Evolutionary conservation across 2,797 vertebrate species (phyloP).

Genomic region (Myioborus melanocephalus): DNA sequence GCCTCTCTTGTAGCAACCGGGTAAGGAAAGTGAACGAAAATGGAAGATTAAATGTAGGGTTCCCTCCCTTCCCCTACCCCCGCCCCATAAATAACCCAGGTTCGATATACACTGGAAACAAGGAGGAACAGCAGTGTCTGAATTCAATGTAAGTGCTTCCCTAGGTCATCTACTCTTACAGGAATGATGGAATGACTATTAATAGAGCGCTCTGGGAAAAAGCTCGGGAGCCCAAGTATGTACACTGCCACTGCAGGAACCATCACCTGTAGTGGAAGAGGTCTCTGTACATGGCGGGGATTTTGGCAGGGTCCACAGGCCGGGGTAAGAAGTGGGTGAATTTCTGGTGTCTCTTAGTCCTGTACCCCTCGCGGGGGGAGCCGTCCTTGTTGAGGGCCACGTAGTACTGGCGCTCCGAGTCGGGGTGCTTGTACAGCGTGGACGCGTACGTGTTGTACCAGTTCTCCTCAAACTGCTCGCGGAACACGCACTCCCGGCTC

Average conservation of each 20-base stretch:
- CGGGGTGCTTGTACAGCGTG: slow-evolving; percentile 92
- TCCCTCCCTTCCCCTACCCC: slow-evolving; percentile 21
- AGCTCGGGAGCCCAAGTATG: slow-evolving; percentile 62
- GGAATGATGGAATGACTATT: slow-evolving; percentile 65
- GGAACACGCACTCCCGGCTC: slow-evolving; percentile 94
- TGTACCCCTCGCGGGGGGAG: slow-evolving; percentile 92
- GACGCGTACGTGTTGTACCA: slow-evolving; percentile 99
- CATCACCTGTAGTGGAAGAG: slow-evolving; percentile 95
- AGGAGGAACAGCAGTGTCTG: slow-evolving; percentile 64
- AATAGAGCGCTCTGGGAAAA: slow-evolving; percentile 64
- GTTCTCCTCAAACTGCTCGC: slow-evolving; percentile 99
- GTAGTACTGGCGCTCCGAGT: slow-evolving; percentile 93
- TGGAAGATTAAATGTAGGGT: slow-evolving; percentile 47
- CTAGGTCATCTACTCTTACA: slow-evolving; percentile 63
- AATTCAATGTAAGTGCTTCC: slow-evolving; percentile 66
- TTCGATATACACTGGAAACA: slow-evolving; percentile 64
- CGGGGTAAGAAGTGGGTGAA: slow-evolving; percentile 96
- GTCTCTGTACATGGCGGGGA: slow-evolving; percentile 91
- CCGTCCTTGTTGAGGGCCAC: slow-evolving; percentile 98
- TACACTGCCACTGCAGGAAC: slow-evolving; percentile 52
- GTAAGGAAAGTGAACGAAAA: slow-evolving; percentile 56
- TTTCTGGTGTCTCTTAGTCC: slow-evolving; percentile 98
- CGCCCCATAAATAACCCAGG: slow-evolving; percentile 63
- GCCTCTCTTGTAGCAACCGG: slow-evolving; percentile 46
- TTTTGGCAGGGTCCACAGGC: slow-evolving; percentile 94